Base-by-base conservation (phyloP, 1,140 invertebrate species). In the Drosophila malerkotliana region DNA sequence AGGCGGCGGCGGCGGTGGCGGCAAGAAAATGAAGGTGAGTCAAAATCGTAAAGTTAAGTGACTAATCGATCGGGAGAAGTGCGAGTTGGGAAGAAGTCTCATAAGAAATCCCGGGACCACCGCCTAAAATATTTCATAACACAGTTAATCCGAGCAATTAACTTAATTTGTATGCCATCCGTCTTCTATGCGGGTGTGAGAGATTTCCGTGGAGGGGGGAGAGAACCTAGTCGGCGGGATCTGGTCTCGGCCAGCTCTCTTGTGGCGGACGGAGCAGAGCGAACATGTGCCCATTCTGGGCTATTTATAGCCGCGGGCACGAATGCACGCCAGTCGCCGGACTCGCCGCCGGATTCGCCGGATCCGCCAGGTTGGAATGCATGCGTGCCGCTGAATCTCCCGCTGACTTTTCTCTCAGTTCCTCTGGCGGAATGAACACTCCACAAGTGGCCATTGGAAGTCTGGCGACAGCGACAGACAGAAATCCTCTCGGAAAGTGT, bases 1-100 rank as follows among this genome's bases (percentile, higher is more conserved):
- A 14, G 92, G 92, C 52, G 92, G 91, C 48, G 91, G 92, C 69
- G 90, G 92, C 3, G 92, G 92, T 15, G 92, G 92, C 51, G 91
- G 92, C 71, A 79, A 89, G 75, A 90, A 92, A 84, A 77, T 92
- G 63, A 92, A 92, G 91, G 91, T 92, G 54, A 83, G 79, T 61
- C 10, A 0, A 9, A 34, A 9, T 34, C 10, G 9, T 9, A 32
- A 32, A 32, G 8, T 32, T 3, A 32, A 32, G 9, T 10, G 8
- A 9, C 8, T 12, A 37, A 37, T 37, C 34, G 24, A 18, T 28
- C 10, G 12, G 2, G 24, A 15, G 2, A 45, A 28, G 14, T 15
- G 7, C 2, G 10, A 47, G 26, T 14, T 18, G 10, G 26, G 12
- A 37, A 41, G 12, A 37, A 55, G 37, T 8, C 7, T 30, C 39